Evolutionary conservation across 2,797 vertebrate species (phyloP), one percentile per base, ranked within the genome.

Genomic region (Psittacula echo): DNA sequence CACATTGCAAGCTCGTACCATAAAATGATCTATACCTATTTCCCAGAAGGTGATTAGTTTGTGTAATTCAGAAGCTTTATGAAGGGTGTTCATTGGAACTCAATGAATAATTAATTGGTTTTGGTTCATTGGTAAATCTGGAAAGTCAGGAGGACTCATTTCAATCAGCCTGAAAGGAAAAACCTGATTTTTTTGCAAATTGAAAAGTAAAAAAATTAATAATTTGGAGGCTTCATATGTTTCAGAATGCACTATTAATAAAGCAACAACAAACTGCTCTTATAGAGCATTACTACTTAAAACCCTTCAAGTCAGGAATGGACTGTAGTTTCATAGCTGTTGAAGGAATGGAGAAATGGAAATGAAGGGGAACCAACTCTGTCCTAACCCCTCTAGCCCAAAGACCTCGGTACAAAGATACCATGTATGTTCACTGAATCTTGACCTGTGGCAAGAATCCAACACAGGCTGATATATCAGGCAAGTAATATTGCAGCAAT

Each of bases 31-130:
- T 92, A 30, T 56, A 70, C 66, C 48, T 76, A 93, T 97, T 98
- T 98, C 97, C 89, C 85, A 97, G 97, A 97, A 97, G 48, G 62
- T 73, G 77, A 93, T 94, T 87, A 94, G 39, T 96, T 95, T 95
- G 90, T 92, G 96, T 91, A 78, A 82, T 75, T 96, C 74, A 50
- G 86, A 97, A 96, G 76, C 91, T 97, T 95, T 90, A 85, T 37
- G 90, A 95, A 86, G 15, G 66, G 47, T 76, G 47, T 96, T 96
- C 94, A 85, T 72, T 89, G 94, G 92, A 97, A 97, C 85, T 92
- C 1, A 29, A 81, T 81, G 93, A 95, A 94, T 93, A 96, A 79
- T 87, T 71, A 19, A 44, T 77, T 82, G 75, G 82, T 62, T 91
- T 67, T 83, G 62, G 89, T 95, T 94, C 76, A 6, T 4, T 88